Percentiles rank a stretch among this genome's conserved stretches.
Conservation (phyloP, 2,113 vertebrate genomes). For the Chinchilla lanigera region DNA sequence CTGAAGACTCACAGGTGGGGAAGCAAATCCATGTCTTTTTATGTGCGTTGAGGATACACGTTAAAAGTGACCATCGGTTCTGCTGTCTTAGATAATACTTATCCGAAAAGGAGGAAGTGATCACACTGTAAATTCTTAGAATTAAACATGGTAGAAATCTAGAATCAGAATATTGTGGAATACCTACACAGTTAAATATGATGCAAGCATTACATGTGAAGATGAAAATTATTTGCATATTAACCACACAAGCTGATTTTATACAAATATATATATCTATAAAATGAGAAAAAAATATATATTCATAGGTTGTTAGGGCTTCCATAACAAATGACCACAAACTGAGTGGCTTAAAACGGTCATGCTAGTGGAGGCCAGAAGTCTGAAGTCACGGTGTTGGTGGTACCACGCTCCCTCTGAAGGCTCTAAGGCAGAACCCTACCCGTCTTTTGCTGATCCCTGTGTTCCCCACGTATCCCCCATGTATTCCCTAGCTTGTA, state of each 20-base stretch:
- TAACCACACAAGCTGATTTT: neutral
- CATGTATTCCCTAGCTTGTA: neutral
- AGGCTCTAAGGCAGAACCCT: neutral
- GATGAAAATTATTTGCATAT: neutral
- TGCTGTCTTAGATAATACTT: constrained; percentile 18
- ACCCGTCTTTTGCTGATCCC: neutral
- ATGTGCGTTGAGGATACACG: neutral
- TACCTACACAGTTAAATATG: neutral
- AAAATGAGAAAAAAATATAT: neutral
- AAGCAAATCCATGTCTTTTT: neutral
- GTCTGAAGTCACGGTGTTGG: neutral
- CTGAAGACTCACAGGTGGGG: neutral
- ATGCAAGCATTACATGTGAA: neutral
- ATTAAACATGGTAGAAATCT: constrained; percentile 16
- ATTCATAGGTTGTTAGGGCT: neutral
- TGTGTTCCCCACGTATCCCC: too few relatives aligned
- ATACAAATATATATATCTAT: too few relatives aligned
- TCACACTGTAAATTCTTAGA: neutral
- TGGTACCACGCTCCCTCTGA: neutral
- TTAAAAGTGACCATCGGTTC: neutral
- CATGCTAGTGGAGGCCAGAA: neutral
- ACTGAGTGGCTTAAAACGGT: neutral
- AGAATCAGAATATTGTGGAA: neutral
- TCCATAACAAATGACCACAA: neutral
- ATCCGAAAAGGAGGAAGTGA: neutral